phyloP scores from a whole-genome alignment of 2,888 invertebrate species.

The Tetranychus piercei region DNA sequence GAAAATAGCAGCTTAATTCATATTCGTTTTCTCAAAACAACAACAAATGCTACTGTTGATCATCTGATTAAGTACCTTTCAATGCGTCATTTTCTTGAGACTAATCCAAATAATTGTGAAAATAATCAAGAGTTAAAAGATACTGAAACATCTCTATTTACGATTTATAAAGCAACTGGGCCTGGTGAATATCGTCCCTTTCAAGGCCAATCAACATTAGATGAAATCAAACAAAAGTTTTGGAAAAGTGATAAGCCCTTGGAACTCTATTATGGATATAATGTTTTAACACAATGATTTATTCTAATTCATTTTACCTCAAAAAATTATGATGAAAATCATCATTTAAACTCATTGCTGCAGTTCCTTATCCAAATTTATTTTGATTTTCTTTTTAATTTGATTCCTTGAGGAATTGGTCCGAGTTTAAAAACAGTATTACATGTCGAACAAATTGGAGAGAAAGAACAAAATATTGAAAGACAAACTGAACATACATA shows the following conservation, averaged over 20 bases:
- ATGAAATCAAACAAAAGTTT: constrained; percentile 77
- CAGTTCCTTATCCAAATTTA: no score
- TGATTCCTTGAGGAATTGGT: constrained; percentile 19
- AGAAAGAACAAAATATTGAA: constrained; percentile 85
- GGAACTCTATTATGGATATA: constrained; percentile 89
- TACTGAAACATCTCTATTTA: constrained; percentile 45
- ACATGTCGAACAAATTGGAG: constrained; percentile 91
- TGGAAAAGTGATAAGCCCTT: constrained; percentile 54
- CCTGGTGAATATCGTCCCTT: constrained; percentile 67
- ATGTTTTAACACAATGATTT: constrained; percentile 31
- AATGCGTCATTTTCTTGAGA: constrained; percentile 43
- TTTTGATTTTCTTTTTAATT: constrained; percentile 22
- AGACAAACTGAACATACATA: constrained; percentile 94
- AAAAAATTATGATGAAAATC: no score
- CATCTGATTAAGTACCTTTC: constrained; percentile 87
- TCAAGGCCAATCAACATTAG: constrained; percentile 69
- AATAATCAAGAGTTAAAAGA: constrained; percentile 18
- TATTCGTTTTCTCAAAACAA: constrained; percentile 71
- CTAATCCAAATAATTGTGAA: not conserved
- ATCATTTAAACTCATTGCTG: no score
- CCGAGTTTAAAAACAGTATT: constrained; percentile 37
- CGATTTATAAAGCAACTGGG: constrained; percentile 71
- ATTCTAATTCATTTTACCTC: no score
- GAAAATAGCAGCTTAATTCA: not conserved
- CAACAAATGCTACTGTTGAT: constrained; percentile 89